Evolutionary conservation across 1,140 invertebrate genomes (phyloP).

Genomic region (Drosophila nasuta): DNA sequence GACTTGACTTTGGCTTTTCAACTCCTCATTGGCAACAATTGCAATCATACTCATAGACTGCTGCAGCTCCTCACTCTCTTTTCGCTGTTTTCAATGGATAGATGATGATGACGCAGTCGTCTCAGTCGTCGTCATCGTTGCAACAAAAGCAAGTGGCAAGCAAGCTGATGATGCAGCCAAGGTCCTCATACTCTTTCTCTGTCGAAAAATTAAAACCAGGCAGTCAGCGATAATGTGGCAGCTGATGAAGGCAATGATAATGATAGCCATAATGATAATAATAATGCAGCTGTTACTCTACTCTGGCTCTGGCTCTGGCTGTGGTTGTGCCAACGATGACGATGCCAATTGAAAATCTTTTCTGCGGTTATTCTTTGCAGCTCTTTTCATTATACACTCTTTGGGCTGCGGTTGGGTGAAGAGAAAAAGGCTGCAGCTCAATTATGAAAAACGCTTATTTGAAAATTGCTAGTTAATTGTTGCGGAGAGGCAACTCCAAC

Average conservation of each 20-base stretch:
- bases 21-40: constrained; percentile 64
- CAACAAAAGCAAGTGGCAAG: constrained; percentile 54
- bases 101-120: constrained; percentile 17
- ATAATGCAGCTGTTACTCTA: constrained; percentile 54
- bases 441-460: constrained; percentile 79
- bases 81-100: constrained; percentile 33
- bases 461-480: constrained; percentile 82
- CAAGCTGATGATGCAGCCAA: constrained; percentile 26
- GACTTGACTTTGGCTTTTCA: constrained; percentile 56
- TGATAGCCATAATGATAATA: constrained; percentile 57
- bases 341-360: constrained; percentile 76
- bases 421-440: constrained; percentile 40
- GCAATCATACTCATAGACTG: constrained; percentile 38
- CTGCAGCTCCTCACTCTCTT: neutral
- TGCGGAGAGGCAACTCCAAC: constrained; percentile 40
- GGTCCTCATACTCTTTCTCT: neutral
- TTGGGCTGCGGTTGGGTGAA: neutral
- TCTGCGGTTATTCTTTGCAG: constrained; percentile 54
- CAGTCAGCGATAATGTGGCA: constrained; percentile 69
- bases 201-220: constrained; percentile 65
- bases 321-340: constrained; percentile 46
- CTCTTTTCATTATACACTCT: constrained; percentile 60
- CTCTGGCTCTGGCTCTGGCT: constrained; percentile 36
- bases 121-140: neutral
- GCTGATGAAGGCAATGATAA: constrained; percentile 74